Evolutionary conservation across 1,140 invertebrate genomes (phyloP), one percentile per base, ranked within the genome.

Genomic region (Hestina assimilis): DNA sequence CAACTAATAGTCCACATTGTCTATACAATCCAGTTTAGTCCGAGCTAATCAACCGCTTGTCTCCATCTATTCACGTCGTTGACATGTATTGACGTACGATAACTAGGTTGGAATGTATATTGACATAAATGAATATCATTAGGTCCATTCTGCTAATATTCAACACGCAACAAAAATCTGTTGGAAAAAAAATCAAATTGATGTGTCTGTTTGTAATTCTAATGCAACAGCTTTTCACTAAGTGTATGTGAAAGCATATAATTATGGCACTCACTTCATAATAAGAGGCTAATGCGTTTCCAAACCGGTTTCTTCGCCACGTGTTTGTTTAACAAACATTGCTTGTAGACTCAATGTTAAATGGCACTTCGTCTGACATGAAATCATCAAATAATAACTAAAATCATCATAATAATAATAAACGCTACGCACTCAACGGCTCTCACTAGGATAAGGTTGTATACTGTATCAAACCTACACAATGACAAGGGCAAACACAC

Each of bases 11-110:
- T 19, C 33, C 33, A 38, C 33, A 38, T 33, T 33, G 33, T 38
- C 3, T 38, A 11, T 38, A 38, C 14, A 38, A 19, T 38, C 15
- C 5, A 17, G 15, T 17, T 38, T 17, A 26, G 17, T 48, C 29
- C 28, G 23, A 35, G 29, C 45, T 21, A 48, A 48, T 48, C 45
- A 48, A 48, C 45, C 28, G 28, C 45, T 29, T 48, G 45, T 35
- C 45, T 31, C 31, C 12, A 12, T 29, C 41, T 8, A 26, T 26
- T n/a, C 41, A 6, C n/a, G 2, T 3, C 4, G 3, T 7, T 38
- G 45, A 48, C 45, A 23, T 48, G 19, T 31, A 48, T 14, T 48
- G 45, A 48, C 29, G 20, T 11, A 33, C 20, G 29, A 48, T 33
- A 35, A 17, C 7, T 21, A 33, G 45, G 20, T 48, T 26, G 11